A percentile compares a stretch with the other conserved stretches of the same genome.
Evolutionary conservation across 2,113 vertebrate species (phyloP).

Genomic region (Cyphomyrus plagiostoma): DNA sequence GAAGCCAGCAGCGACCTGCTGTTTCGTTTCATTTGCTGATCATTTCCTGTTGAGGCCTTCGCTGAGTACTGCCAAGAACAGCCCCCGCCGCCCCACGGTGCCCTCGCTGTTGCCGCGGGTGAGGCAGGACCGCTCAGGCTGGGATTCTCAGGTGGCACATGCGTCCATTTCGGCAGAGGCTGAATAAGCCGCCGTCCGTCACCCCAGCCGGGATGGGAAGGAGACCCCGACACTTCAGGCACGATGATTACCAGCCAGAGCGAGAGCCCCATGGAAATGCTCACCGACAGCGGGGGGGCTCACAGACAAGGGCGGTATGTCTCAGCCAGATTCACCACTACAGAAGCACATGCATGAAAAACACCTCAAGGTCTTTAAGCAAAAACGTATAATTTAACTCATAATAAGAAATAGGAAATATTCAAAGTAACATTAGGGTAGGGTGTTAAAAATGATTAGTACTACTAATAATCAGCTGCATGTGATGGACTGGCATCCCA

Average conservation of each 20-base stretch:
- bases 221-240: neutral
- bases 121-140: neutral
- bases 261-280: neutral
- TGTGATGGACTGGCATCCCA: neutral
- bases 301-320: neutral
- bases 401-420: neutral
- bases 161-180: neutral
- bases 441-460: neutral
- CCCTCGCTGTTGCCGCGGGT: constrained; percentile 22
- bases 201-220: neutral
- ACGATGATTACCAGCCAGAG: neutral
- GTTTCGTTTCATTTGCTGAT: constrained; percentile 82
- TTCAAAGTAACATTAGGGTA: neutral
- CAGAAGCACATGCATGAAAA: neutral
- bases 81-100: constrained; percentile 53
- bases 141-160: neutral
- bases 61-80: constrained; percentile 68
- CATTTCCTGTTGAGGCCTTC: constrained; percentile 84
- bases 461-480: neutral
- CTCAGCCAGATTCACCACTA: neutral
- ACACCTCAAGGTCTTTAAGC: neutral
- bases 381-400: neutral
- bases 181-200: neutral
- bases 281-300: neutral
- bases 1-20: constrained; percentile 68